Evolutionary conservation across 2,797 vertebrate genomes (phyloP).

Genomic region (Muraenolepis orangiensis): DNA sequence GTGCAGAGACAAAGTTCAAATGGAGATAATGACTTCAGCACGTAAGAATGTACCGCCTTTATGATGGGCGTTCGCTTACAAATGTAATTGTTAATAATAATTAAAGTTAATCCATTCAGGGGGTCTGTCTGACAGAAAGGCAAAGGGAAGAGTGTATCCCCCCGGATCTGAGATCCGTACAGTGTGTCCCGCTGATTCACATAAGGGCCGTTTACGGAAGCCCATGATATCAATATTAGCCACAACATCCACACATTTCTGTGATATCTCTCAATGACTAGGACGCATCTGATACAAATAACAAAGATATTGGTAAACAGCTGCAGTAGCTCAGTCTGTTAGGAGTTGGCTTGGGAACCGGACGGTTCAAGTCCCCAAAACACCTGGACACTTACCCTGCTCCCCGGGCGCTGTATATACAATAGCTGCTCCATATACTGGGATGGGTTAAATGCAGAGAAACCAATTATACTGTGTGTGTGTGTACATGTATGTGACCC

Average conservation of each 20-base stretch:
- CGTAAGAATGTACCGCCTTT: slow-evolving; percentile 14
- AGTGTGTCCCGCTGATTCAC: not conserved
- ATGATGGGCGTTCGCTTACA: slow-evolving; percentile 22
- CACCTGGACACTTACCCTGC: too few species aligned
- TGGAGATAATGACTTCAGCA: slow-evolving; percentile 13
- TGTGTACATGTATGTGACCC: too few species aligned
- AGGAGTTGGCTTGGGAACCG: too few species aligned
- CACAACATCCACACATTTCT: not conserved
- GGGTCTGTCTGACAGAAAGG: not conserved
- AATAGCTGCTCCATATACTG: too few species aligned
- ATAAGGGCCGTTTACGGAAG: not conserved
- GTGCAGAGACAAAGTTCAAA: slow-evolving; percentile 23
- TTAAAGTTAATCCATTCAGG: not conserved
- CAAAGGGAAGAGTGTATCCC: not conserved
- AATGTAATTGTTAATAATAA: slow-evolving; percentile 28
- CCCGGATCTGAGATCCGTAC: not conserved
- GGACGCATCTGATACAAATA: not conserved
- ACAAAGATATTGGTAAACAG: not conserved
- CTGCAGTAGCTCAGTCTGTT: too few species aligned
- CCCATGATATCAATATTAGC: not conserved
- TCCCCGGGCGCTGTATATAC: too few species aligned
- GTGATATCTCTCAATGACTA: too few species aligned
- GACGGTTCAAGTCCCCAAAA: too few species aligned
- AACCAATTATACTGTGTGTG: too few species aligned
- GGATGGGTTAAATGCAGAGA: too few species aligned